Evolutionary conservation across 2,797 vertebrate species (phyloP).

Genomic region (Knipowitschia caucasica): DNA sequence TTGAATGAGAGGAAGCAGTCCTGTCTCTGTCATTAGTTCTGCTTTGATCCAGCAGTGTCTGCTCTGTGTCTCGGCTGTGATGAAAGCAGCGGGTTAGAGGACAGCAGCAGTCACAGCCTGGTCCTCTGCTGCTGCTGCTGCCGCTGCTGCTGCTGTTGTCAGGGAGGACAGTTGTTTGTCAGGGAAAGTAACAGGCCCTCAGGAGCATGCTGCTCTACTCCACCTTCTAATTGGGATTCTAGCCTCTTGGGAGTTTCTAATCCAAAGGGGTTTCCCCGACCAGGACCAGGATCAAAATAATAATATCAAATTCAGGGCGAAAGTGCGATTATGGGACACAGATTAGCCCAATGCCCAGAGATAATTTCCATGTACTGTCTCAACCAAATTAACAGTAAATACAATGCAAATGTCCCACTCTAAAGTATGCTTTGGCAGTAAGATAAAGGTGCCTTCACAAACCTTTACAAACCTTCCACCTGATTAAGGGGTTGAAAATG

Average conservation of each 20-base stretch:
- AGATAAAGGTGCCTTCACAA: conserved; percentile 1
- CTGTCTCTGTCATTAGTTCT: conserved; percentile 58
- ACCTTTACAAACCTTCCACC: no score
- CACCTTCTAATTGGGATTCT: conserved; percentile 59
- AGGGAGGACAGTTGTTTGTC: conserved; percentile 54
- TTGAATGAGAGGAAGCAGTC: conserved; percentile 33
- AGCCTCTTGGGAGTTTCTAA: conserved; percentile 49
- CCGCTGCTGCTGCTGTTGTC: conserved; percentile 47
- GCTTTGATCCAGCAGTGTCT: conserved; percentile 54
- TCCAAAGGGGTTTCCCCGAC: conserved; percentile 43
- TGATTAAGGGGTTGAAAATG: no score
- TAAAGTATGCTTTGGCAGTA: conserved; percentile 16
- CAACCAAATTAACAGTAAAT: no score
- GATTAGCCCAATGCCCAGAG: no score
- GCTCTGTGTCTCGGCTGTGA: conserved; percentile 38
- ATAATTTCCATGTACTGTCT: no score
- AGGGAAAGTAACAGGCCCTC: conserved; percentile 48
- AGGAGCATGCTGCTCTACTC: conserved; percentile 48
- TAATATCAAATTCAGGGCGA: no score
- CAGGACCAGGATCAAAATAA: no score
- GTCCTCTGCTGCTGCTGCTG: conserved; percentile 56
- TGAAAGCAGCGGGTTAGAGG: conserved; percentile 41
- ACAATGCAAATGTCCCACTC: conserved; percentile 18
- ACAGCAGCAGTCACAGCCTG: conserved; percentile 25
- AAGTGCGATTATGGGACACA: no score